These are phyloP conservation scores for Meiosimyza decipiens DNA, from an alignment of 2,888 invertebrate species.

Conservation along the genomic window DNA sequence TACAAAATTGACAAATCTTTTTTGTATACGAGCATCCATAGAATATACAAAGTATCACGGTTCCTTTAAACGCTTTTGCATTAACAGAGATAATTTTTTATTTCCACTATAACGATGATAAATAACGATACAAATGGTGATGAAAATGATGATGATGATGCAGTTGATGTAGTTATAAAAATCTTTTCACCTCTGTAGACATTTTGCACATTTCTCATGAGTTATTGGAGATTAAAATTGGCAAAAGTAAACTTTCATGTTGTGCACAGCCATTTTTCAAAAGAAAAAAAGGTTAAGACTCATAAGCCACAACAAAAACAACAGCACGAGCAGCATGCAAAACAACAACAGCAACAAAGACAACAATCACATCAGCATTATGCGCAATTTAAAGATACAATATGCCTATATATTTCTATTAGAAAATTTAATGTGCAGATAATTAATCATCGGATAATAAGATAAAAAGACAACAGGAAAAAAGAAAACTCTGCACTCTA, in stretches of 20 bases:
- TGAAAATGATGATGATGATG: not conserved
- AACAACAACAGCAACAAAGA: not conserved
- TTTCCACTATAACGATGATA: no score
- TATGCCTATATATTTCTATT: slow-evolving; percentile 51
- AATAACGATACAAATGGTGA: not conserved
- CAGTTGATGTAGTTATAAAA: not conserved
- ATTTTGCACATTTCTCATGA: slow-evolving; percentile 13
- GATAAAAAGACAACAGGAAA: slow-evolving; percentile 15
- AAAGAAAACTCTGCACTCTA: not conserved
- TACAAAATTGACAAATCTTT: no score
- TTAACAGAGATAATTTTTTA: no score
- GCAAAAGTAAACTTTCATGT: slow-evolving; percentile 12
- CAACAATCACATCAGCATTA: slow-evolving; percentile 1
- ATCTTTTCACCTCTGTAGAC: not conserved
- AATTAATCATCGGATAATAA: slow-evolving; percentile 52
- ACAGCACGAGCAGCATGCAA: not conserved
- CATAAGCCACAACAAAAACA: not conserved
- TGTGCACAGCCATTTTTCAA: slow-evolving; percentile 1
- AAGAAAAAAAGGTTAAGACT: not conserved
- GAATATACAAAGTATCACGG: no score
- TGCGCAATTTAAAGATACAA: not conserved
- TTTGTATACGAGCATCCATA: no score
- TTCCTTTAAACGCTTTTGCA: no score
- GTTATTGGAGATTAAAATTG: slow-evolving; percentile 15
- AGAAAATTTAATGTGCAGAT: slow-evolving; percentile 59